phyloP scores from a whole-genome alignment of 1,140 invertebrate species.

The Leptopilina boulardi region DNA sequence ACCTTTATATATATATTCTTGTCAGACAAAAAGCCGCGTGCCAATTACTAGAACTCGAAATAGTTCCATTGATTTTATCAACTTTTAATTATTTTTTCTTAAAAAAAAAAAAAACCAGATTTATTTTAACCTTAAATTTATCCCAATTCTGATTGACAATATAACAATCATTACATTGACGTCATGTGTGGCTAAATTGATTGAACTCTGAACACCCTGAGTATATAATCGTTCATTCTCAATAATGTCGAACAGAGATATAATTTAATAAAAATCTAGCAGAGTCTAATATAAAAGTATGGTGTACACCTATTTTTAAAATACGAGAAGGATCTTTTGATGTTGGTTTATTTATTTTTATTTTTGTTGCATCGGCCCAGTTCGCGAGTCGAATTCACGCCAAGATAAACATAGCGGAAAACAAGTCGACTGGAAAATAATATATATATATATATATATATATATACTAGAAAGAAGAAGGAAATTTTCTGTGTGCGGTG shows the following conservation, averaged over 20 bases:
- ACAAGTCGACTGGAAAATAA: neutral
- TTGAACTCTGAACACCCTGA: constrained; percentile 60
- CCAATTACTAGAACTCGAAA: too few relatives aligned
- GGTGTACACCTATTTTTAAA: too few relatives aligned
- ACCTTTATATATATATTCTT: constrained; percentile 35
- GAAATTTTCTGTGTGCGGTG: neutral
- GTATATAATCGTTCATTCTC: constrained; percentile 49
- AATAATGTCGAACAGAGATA: neutral
- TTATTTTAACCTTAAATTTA: too few relatives aligned
- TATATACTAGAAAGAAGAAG: neutral
- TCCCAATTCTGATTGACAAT: neutral
- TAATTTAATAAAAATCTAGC: neutral
- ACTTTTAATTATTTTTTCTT: too few relatives aligned
- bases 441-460: too few relatives aligned
- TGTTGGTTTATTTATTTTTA: neutral
- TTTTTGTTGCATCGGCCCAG: neutral
- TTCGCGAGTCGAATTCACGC: neutral
- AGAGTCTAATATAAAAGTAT: neutral
- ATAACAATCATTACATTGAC: constrained; percentile 41
- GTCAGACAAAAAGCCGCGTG: constrained; percentile 35
- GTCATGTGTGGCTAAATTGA: constrained; percentile 57
- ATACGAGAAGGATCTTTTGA: neutral
- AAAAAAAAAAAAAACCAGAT: too few relatives aligned
- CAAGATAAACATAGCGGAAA: neutral
- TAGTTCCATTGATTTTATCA: too few relatives aligned